Conservation (phyloP, 2,113 vertebrate species). For the Pseudorectes ferrugineus region DNA sequence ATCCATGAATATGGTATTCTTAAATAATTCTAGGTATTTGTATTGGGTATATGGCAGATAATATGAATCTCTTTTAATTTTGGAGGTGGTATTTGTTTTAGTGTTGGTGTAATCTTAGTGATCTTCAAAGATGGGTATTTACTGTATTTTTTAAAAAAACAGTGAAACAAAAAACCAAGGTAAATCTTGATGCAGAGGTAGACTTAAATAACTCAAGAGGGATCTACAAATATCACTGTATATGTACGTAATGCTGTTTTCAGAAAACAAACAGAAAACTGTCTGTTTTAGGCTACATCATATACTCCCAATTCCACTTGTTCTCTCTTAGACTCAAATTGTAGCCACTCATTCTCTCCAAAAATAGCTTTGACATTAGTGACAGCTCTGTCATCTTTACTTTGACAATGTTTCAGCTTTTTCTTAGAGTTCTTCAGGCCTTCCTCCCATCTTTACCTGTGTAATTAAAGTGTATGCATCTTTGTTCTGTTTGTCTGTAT, state of each 20-base stretch:
- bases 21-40: slow-evolving; percentile 6
- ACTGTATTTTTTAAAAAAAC: background rate
- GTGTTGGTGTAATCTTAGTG: background rate
- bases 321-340: background rate
- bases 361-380: background rate
- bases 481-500: background rate
- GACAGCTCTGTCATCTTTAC: background rate
- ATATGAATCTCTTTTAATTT: background rate
- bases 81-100: background rate
- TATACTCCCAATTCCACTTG: background rate
- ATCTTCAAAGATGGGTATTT: background rate
- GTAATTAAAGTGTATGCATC: background rate
- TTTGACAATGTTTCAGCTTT: background rate
- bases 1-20: slow-evolving; percentile 91
- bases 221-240: background rate
- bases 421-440: background rate
- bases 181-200: background rate
- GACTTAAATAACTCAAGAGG: background rate
- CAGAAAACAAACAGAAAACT: background rate
- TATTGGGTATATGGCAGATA: background rate
- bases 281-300: accelerated
- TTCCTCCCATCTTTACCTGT: background rate
- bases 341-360: background rate
- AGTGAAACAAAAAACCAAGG: background rate
- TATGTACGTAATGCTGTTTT: background rate